These are phyloP conservation scores for Tokudaia muenninki DNA, from an alignment of 2,797 vertebrate species.

Conservation along the genomic window DNA sequence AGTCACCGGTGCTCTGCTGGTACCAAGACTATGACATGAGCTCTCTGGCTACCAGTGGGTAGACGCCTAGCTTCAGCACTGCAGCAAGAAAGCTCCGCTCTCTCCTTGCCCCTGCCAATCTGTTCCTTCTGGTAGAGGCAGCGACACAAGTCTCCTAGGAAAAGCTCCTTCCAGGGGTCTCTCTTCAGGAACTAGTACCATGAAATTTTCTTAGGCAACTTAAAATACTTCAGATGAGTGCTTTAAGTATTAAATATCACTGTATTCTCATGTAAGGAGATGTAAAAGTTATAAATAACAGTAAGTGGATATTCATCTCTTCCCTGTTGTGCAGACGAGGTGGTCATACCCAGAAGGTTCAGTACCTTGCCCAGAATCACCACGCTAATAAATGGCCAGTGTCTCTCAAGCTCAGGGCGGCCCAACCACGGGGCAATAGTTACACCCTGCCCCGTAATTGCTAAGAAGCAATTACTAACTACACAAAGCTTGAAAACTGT, in stretches of 20 bases:
- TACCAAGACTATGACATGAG: background rate
- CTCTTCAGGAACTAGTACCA: constrained; percentile 30
- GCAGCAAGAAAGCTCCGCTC: background rate
- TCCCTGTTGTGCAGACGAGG: background rate
- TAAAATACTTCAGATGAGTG: constrained; percentile 58
- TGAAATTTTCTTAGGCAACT: constrained; percentile 10
- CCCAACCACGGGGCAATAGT: background rate
- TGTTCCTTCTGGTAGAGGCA: background rate
- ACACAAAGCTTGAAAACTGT: background rate
- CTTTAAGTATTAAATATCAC: constrained; percentile 53
- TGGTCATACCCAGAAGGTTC: background rate
- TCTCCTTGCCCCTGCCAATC: background rate
- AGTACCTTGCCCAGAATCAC: background rate
- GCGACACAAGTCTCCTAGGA: background rate
- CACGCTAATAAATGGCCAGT: background rate
- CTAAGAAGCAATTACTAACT: background rate
- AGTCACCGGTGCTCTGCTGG: background rate
- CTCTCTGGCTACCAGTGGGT: background rate
- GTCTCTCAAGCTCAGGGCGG: background rate
- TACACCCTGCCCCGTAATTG: background rate
- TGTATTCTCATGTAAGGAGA: constrained; percentile 1
- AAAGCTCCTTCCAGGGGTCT: background rate
- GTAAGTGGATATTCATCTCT: constrained; percentile 41
- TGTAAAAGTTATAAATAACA: constrained; percentile 7
- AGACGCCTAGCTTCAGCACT: background rate